A percentile compares a stretch with the other conserved stretches of the same genome.
These are phyloP conservation scores for Ranitomeya imitator DNA, from an alignment of 2,113 vertebrate genomes.

Conservation along the genomic window DNA sequence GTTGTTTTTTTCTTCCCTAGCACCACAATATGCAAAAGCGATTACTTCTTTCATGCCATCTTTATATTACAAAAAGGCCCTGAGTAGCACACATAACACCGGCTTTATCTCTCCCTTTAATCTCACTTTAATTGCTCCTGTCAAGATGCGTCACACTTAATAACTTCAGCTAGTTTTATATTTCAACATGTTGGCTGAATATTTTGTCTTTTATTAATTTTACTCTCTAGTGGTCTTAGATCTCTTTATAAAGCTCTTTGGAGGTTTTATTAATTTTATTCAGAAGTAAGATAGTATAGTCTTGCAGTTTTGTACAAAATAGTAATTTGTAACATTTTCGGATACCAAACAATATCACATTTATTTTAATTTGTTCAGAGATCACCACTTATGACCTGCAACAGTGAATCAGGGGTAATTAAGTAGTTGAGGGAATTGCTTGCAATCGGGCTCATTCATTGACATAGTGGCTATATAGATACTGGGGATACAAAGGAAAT, in stretches of 20 bases:
- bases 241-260: conserved; percentile 18
- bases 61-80: conserved; percentile 68
- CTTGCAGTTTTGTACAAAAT: background rate
- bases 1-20: background rate
- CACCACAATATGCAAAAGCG: background rate
- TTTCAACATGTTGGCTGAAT: conserved; percentile 85
- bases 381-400: background rate
- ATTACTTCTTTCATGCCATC: conserved; percentile 26
- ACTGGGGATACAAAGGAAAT: background rate
- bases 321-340: conserved; percentile 16
- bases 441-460: background rate
- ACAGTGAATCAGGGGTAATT: background rate
- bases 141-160: conserved; percentile 91
- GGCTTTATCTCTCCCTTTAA: conserved; percentile 80
- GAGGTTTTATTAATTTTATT: conserved; percentile 27
- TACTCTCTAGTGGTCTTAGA: conserved; percentile 11
- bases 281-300: background rate
- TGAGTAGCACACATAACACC: conserved; percentile 69
- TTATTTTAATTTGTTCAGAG: conserved; percentile 12
- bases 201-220: conserved; percentile 60
- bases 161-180: conserved; percentile 93
- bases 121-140: conserved; percentile 94
- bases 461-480: background rate
- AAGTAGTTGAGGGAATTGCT: background rate
- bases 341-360: conserved; percentile 2